Conservation (phyloP, 2,797 vertebrate species). For the Hippopotamyrus pictus region DNA sequence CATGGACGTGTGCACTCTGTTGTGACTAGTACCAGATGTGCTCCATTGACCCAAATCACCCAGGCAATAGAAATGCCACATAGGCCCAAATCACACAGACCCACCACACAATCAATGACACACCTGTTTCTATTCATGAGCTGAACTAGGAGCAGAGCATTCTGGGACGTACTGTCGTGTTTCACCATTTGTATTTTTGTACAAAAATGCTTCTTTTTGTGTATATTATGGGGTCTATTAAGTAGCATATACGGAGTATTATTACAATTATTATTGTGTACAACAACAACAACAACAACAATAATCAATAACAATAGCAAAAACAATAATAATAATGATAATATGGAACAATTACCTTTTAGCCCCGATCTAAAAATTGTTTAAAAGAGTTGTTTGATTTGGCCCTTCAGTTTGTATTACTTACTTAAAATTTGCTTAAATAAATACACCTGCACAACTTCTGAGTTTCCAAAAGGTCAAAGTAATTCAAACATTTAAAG, state of each 20-base stretch:
- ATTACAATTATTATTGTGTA: constrained; percentile 32
- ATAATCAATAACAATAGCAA: constrained; percentile 46
- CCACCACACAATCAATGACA: constrained; percentile 73
- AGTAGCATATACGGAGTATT: constrained; percentile 46
- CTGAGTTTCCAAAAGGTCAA: constrained; percentile 64
- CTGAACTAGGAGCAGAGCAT: constrained; percentile 59
- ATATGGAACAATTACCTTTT: background rate
- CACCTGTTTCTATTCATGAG: constrained; percentile 78
- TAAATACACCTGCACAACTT: constrained; percentile 74
- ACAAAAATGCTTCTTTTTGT: constrained; percentile 45
- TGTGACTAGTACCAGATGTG: constrained; percentile 81
- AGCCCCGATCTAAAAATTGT: constrained; percentile 39
- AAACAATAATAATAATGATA: background rate
- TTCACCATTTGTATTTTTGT: constrained; percentile 49
- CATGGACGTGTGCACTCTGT: constrained; percentile 72
- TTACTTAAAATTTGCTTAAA: constrained; percentile 72
- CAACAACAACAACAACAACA: constrained; percentile 47
- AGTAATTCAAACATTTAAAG: constrained; percentile 81
- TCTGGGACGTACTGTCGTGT: constrained; percentile 61
- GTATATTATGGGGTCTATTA: constrained; percentile 49
- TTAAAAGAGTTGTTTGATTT: constrained; percentile 55
- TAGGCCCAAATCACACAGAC: constrained; percentile 67
- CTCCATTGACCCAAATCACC: constrained; percentile 80
- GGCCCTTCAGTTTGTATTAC: constrained; percentile 65
- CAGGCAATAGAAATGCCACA: constrained; percentile 76